Conservation (phyloP, 2,113 vertebrate species). For the Rhea americana region DNA sequence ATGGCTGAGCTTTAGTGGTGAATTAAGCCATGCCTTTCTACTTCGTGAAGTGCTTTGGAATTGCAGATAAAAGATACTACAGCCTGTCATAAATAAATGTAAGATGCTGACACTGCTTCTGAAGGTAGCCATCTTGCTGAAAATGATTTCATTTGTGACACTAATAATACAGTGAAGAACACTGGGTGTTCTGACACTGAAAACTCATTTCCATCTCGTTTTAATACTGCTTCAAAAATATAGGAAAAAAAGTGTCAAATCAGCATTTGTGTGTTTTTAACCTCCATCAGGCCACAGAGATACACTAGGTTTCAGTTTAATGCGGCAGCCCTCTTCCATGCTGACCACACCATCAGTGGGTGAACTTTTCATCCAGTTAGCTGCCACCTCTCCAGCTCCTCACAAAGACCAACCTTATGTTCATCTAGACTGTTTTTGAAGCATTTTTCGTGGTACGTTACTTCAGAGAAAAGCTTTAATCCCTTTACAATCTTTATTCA, state of each 20-base stretch:
- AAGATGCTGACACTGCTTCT: conserved; percentile 56
- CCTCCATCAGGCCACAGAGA: background rate
- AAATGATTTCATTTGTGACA: conserved; percentile 52
- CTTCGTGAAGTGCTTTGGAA: conserved; percentile 47
- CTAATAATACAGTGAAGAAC: conserved; percentile 44
- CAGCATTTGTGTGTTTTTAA: conserved; percentile 28
- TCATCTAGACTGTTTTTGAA: background rate
- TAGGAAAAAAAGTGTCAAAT: background rate
- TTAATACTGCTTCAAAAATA: conserved; percentile 17
- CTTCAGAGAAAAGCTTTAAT: background rate
- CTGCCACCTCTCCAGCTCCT: background rate
- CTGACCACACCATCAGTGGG: background rate
- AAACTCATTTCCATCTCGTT: conserved; percentile 47
- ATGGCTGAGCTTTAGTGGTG: conserved; percentile 5
- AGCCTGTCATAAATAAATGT: conserved; percentile 44
- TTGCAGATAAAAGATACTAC: conserved; percentile 46
- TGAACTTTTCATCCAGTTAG: background rate
- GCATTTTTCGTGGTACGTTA: background rate
- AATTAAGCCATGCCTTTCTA: conserved; percentile 41
- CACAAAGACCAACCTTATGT: background rate
- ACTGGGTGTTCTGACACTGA: background rate
- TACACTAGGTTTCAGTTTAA: background rate
- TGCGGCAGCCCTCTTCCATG: background rate
- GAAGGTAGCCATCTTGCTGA: conserved; percentile 53
- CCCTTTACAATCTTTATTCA: background rate